Base-by-base conservation (phyloP, 2,888 invertebrate species). In the Caenorhabditis parvicauda region DNA sequence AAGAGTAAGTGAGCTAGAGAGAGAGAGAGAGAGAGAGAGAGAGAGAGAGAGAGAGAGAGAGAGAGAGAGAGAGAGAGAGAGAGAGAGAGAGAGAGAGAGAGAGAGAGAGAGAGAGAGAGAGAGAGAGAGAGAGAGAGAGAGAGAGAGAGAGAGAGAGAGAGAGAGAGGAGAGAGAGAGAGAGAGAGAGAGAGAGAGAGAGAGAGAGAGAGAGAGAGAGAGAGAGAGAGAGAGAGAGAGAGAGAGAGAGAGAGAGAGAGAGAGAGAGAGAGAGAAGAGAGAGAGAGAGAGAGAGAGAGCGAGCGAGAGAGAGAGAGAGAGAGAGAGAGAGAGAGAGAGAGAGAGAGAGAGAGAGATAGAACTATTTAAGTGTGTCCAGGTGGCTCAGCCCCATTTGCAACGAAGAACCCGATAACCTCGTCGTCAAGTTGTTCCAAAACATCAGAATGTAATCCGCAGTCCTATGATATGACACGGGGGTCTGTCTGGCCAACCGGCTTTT, bases 321-420 rank as follows among this genome's bases (percentile, higher is more conserved):
- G 42, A 49, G 45, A 41, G 52, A 19, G 32, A 38, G 25, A 12
- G 37, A 28, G 17, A 24, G 9, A 17, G 21, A 32, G 48, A 60
- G 55, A 53, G 51, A 21, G 25, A 49, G 54, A 52, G 21, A 24
- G 19, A 48, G n/a, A n/a, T n/a, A n/a, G n/a, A n/a, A n/a, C n/a
- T n/a, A n/a, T n/a, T n/a, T n/a, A n/a, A n/a, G n/a, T n/a, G n/a
- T n/a, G n/a, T n/a, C n/a, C n/a, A n/a, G n/a, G n/a, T n/a, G n/a
- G n/a, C n/a, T n/a, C n/a, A n/a, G n/a, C n/a, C n/a, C n/a, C n/a
- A n/a, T n/a, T n/a, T n/a, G n/a, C n/a, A n/a, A n/a, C n/a, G n/a
- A n/a, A n/a, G n/a, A n/a, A n/a, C n/a, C n/a, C n/a, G n/a, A n/a
- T n/a, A n/a, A n/a, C n/a, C n/a, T n/a, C n/a, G n/a, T n/a, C n/a